Evolutionary conservation across 2,888 invertebrate species (phyloP), one percentile per base, ranked within the genome.

Genomic region (Sycophila texana): DNA sequence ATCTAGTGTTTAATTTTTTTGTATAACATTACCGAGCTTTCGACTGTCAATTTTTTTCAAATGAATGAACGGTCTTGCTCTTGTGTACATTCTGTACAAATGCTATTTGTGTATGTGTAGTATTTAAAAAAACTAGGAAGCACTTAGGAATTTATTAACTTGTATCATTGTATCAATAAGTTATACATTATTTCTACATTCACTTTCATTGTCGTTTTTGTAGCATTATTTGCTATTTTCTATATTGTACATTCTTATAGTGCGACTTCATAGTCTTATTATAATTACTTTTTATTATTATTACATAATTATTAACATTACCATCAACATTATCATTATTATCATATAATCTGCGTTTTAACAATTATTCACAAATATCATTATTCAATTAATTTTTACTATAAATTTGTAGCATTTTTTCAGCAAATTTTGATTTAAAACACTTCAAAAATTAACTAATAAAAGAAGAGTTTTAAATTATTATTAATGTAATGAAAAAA

Each of bases 81-180:
- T 63, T 63, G 63, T 63, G 86, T 87, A 87, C 84, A 87, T 88
- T 89, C 67, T 87, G 88, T 89, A 89, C 87, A 89, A 87, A 85
- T 86, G 85, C 84, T 87, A 86, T 87, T 88, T 86, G 86, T 89
- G 86, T 87, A 88, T 85, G 85, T 88, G 81, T 88, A 89, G 87
- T 90, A 89, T 89, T 89, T 88, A 88, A 39, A 88, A 39, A 89
- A 85, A 84, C 83, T 83, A 84, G 75, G 66, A 81, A 55, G 78
- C 80, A 79, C 77, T 74, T 82, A 76, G 80, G 75, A 80, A 79
- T 77, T 82, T 71, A 77, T 81, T 72, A 72, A 78, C 83, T 83
- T 10, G 84, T 83, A 84, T 83, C 55, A 80, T 82, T 81, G 77
- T 85, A 85, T 86, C 83, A 78, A 68, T 16, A 83, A 84, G 81